Evolutionary conservation across 1,140 invertebrate species (phyloP).

Genomic region (Teleopsis dalmanni): DNA sequence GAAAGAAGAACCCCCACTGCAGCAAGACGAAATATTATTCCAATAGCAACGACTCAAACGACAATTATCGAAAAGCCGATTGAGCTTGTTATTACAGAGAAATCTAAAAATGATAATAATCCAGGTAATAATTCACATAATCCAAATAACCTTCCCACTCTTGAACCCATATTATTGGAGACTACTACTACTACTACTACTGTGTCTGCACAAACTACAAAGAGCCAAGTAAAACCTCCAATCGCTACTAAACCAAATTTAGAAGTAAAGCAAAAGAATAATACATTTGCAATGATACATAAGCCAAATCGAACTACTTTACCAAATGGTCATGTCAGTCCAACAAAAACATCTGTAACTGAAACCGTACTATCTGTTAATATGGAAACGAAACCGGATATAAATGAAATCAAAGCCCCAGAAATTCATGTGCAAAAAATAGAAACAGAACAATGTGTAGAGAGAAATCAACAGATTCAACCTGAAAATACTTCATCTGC

Average conservation of each 20-base stretch:
- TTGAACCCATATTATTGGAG: too few relatives aligned
- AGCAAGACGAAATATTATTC: background rate
- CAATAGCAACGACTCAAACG: background rate
- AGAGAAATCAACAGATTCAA: too few relatives aligned
- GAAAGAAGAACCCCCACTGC: background rate
- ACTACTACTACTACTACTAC: background rate
- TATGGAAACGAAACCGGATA: too few relatives aligned
- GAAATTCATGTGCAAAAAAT: too few relatives aligned
- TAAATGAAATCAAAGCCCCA: too few relatives aligned
- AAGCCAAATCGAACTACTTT: constrained; percentile 5
- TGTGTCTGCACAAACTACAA: background rate
- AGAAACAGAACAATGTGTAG: too few relatives aligned
- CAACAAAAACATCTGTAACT: too few relatives aligned
- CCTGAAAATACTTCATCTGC: background rate
- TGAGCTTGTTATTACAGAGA: constrained; percentile 1
- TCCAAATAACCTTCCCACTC: too few relatives aligned
- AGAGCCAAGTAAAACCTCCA: constrained; percentile 3
- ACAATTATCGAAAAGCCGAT: background rate
- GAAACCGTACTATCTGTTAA: too few relatives aligned
- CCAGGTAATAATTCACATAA: too few relatives aligned
- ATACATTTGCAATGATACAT: constrained; percentile 10
- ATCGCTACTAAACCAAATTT: constrained; percentile 6
- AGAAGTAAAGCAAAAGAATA: background rate
- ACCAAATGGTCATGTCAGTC: too few relatives aligned
- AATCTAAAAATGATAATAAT: background rate